Conservation (phyloP, 1,140 invertebrate genomes). For the Panulirus ornatus region DNA sequence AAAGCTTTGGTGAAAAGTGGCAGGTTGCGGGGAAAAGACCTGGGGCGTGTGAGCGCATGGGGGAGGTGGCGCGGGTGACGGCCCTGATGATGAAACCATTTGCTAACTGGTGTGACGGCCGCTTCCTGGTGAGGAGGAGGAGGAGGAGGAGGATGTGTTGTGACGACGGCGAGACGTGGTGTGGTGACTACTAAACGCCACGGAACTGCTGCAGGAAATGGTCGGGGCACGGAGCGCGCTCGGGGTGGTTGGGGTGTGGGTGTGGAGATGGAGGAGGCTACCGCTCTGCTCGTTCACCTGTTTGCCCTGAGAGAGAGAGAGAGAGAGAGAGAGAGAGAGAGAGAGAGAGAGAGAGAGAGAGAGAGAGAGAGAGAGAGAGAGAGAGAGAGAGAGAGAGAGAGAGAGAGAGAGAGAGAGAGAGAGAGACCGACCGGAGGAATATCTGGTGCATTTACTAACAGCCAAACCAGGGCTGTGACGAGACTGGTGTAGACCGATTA, state of each 20-base stretch:
- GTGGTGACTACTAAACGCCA: background rate
- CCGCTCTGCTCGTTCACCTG: too few species aligned
- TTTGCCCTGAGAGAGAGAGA: too few species aligned
- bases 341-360: too few species aligned
- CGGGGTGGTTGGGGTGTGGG: background rate
- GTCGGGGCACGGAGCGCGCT: background rate
- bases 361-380: too few species aligned
- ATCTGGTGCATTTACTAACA: too few species aligned
- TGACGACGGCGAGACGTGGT: background rate
- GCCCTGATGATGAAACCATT: constrained; percentile 25
- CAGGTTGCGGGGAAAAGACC: background rate
- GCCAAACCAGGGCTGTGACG: too few species aligned
- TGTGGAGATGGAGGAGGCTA: background rate
- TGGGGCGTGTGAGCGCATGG: background rate
- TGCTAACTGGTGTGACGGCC: constrained; percentile 27
- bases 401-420: too few species aligned
- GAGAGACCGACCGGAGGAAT: too few species aligned
- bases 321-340: too few species aligned
- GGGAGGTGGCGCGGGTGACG: constrained; percentile 15
- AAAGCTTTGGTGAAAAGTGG: too few species aligned
- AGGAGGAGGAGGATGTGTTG: background rate
- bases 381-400: too few species aligned
- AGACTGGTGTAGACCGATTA: too few species aligned
- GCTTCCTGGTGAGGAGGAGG: constrained; percentile 35
- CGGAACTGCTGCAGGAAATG: constrained; percentile 16